Evolutionary conservation across 2,888 invertebrate species (phyloP).

Genomic region (Phortica magna): DNA sequence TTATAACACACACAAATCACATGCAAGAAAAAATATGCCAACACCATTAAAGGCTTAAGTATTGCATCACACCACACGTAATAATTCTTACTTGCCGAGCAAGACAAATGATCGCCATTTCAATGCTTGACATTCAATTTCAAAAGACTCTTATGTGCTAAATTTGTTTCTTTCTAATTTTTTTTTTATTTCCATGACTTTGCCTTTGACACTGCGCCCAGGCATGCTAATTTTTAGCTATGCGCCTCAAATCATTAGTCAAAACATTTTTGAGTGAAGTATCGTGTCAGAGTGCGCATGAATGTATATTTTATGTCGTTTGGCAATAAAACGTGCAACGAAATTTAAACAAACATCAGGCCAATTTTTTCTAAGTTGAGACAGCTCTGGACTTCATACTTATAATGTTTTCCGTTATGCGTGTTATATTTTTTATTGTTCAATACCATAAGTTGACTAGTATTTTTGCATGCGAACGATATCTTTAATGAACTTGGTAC

Average conservation of each 20-base stretch:
- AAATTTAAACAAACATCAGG: neutral
- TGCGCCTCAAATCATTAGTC: slow-evolving; percentile 36
- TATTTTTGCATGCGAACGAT: too few relatives aligned
- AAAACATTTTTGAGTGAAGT: slow-evolving; percentile 12
- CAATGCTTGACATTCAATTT: slow-evolving; percentile 9
- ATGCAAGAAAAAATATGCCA: slow-evolving; percentile 27
- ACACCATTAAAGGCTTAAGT: slow-evolving; percentile 22
- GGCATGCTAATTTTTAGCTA: slow-evolving; percentile 40
- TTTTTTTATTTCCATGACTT: neutral
- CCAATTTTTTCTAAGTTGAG: too few relatives aligned
- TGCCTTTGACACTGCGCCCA: neutral
- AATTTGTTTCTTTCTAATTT: too few relatives aligned
- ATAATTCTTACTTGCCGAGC: neutral
- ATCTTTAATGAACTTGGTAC: too few relatives aligned
- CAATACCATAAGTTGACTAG: too few relatives aligned
- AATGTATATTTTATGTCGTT: neutral
- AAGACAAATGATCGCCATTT: slow-evolving; percentile 22
- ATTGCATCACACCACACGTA: neutral
- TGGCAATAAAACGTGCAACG: slow-evolving; percentile 1
- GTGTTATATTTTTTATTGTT: too few relatives aligned
- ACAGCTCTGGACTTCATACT: too few relatives aligned
- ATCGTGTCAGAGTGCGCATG: neutral
- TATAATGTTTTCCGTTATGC: too few relatives aligned
- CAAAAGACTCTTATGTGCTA: neutral
- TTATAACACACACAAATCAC: neutral